These are phyloP conservation scores for Onchidella celtica DNA, from an alignment of 2,888 invertebrate genomes.

Conservation along the genomic window DNA sequence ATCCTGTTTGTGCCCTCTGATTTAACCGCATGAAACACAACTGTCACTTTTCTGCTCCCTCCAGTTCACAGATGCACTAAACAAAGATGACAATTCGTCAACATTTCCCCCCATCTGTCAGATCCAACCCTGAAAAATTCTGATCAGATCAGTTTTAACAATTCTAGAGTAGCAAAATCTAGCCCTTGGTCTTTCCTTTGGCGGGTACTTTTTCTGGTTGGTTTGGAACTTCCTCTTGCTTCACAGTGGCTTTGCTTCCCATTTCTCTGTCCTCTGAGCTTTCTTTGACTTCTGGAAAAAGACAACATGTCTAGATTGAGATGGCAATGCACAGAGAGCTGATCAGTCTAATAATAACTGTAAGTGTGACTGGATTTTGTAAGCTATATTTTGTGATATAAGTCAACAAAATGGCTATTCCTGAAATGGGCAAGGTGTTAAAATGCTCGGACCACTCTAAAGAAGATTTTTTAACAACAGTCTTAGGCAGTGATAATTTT, in stretches of 20 bases:
- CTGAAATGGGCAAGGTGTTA: no score
- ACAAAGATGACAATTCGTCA: background rate
- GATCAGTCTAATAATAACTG: background rate
- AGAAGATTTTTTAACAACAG: background rate
- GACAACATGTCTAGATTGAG: background rate
- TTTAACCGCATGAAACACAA: no score
- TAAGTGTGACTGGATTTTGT: conserved; percentile 4
- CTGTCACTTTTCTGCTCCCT: no score
- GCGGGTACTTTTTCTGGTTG: background rate
- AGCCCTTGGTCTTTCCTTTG: background rate
- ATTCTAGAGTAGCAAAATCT: background rate
- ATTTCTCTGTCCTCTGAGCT: background rate
- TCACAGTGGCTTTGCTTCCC: background rate
- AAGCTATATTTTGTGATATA: background rate
- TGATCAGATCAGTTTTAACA: background rate
- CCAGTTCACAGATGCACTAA: background rate
- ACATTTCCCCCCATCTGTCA: background rate
- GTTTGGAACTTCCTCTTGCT: background rate
- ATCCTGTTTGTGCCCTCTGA: no score
- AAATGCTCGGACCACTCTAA: no score
- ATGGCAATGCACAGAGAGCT: background rate
- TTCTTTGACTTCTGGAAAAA: conserved; percentile 14
- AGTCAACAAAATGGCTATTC: no score
- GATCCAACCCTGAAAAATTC: background rate
- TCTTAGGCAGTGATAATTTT: no score